Evolutionary conservation across 2,888 invertebrate genomes (phyloP), one percentile per base, ranked within the genome.

Genomic region (Monochamus alternatus): DNA sequence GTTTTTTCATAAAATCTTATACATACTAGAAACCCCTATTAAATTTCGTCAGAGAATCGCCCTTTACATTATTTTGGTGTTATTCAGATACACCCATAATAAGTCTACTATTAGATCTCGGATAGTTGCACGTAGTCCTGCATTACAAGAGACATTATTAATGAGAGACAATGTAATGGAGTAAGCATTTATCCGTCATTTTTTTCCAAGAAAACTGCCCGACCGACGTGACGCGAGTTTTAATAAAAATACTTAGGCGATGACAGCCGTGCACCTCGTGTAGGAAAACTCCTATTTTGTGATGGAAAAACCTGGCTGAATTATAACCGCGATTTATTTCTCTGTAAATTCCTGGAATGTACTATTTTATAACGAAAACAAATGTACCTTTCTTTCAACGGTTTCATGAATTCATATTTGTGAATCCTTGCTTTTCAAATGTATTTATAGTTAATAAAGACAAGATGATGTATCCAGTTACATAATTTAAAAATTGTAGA

Each of bases 221-320:
- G 10, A 64, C 10, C 30, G 10, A 64, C 64, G 64, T 64, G 64
- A 64, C 22, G 30, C 31, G 64, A 10, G 44, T 64, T 64, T 30
- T 64, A 64, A 64, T 64, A 47, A 47, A n/a, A 64, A 64, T 64
- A 64, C 47, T 62, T 43, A 14, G 38, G 22, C 44, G 2, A 47
- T 64, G 64, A 47, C 47, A 64, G 44, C 47, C 47, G 22, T 64
- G 47, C 47, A 64, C 64, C 64, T 64, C 8, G 47, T 44, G 30
- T 22, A 47, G 64, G 47, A 14, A 64, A 8, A 47, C 22, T 64
- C 30, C 47, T 30, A 12, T 47, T 47, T 44, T 22, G 55, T 14
- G n/a, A 1, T 55, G 22, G 55, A 55, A n/a, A n/a, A 12, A 55
- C 55, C n/a, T 3, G 8, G 55, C n/a, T 55, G 55, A 55, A 14